Evolutionary conservation across 2,888 invertebrate genomes (phyloP).

Genomic region (Choreutis nemorana): DNA sequence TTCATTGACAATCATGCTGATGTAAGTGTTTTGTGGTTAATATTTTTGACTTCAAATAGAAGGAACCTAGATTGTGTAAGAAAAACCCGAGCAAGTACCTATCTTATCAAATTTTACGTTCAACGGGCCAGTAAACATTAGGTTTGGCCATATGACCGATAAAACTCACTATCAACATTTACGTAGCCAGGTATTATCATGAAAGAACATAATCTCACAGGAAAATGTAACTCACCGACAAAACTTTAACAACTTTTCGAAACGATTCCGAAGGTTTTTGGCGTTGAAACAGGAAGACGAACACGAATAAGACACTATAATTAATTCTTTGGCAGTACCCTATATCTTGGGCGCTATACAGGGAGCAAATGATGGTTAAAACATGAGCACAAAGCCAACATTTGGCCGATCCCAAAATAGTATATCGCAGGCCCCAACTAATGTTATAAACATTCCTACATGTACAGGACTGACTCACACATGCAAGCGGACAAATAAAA

Average conservation of each 20-base stretch:
- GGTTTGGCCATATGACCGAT: constrained; percentile 34
- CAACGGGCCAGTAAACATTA: constrained; percentile 25
- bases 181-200: constrained; percentile 4
- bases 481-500: constrained; percentile 27
- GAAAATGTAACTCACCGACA: constrained; percentile 10
- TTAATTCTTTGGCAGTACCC: constrained; percentile 17
- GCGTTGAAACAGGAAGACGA: constrained; percentile 1
- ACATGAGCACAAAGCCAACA: constrained; percentile 45
- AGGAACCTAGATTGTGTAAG: too few species aligned
- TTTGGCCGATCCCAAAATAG: constrained; percentile 61
- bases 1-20: too few species aligned
- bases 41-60: too few species aligned
- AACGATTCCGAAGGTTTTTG: neutral
- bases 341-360: constrained; percentile 16
- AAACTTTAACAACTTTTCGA: neutral
- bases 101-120: constrained; percentile 26
- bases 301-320: constrained; percentile 1
- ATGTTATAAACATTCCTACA: constrained; percentile 55
- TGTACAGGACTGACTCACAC: constrained; percentile 33
- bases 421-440: constrained; percentile 53
- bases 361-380: constrained; percentile 30
- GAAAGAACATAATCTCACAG: neutral
- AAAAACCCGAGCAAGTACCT: too few species aligned
- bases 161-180: constrained; percentile 18
- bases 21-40: too few species aligned